Evolutionary conservation across 2,797 vertebrate species (phyloP), one percentile per base, ranked within the genome.

Genomic region (Eupleurogrammus muticus): DNA sequence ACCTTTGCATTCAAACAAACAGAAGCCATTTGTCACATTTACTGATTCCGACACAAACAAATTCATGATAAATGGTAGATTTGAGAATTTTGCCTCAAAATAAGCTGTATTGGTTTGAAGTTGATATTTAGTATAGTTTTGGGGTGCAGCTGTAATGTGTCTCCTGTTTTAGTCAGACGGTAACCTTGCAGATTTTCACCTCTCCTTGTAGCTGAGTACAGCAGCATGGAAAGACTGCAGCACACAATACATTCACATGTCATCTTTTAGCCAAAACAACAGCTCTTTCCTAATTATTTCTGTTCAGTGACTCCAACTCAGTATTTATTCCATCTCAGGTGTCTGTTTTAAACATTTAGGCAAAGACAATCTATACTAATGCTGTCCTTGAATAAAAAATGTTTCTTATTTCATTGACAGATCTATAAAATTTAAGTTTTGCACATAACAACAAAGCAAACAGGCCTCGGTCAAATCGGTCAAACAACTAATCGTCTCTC

Each of bases 1-100:
- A 92, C 87, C 96, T 97, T 20, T 13, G 65, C 77, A 53, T 21
- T 4, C 7, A 64, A n/a, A n/a, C 32, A 70, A 36, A n/a, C n/a
- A 62, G 17, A 21, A 57, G 10, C 8, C 2, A 19, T 51, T 52
- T 13, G 59, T n/a, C 4, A n/a, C 9, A 32, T 34, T n/a, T 3
- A 9, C 4, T n/a, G 19, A 35, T 21, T 16, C 52, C 5, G 3
- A 56, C 13, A 57, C 32, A 28, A 23, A 7, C 28, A 28, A 28
- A 3, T 6, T 28, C 28, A 28, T 28, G 28, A 28, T 28, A 28
- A 28, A 28, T 28, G 28, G 3, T 28, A 28, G 28, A 28, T 28
- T 28, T 28, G 28, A 28, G 28, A 28, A 28, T 6, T 28, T n/a
- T n/a, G n/a, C n/a, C n/a, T n/a, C n/a, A n/a, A n/a, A n/a, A n/a